These are phyloP conservation scores for Crotalus helleri DNA, from an alignment of 2,113 vertebrate genomes.

Conservation along the genomic window DNA sequence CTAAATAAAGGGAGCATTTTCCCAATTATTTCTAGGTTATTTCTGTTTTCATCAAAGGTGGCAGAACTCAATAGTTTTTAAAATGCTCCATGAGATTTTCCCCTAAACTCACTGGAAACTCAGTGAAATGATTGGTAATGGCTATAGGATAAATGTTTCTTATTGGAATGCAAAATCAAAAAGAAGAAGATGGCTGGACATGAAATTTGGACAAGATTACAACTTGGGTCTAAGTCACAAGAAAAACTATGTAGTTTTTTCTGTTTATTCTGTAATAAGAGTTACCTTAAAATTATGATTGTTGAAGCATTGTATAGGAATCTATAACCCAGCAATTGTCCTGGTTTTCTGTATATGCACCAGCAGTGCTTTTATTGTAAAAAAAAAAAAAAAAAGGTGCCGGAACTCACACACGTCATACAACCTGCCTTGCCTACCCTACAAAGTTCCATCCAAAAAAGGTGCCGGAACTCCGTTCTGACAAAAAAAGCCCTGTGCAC, in stretches of 20 bases:
- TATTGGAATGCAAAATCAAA: neutral
- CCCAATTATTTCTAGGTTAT: neutral
- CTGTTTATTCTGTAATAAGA: neutral
- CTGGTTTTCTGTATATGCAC: neutral
- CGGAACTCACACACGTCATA: no score
- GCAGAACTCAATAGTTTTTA: neutral
- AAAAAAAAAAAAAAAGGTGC: no score
- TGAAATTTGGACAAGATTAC: neutral
- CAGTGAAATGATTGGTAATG: neutral
- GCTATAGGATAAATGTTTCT: neutral
- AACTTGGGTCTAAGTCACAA: neutral
- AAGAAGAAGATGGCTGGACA: neutral
- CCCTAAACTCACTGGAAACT: neutral
- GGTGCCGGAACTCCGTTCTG: no score
- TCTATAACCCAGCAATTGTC: neutral
- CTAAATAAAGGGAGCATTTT: neutral
- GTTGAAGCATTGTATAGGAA: neutral
- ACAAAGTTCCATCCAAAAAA: no score
- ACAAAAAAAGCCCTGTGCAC: no score
- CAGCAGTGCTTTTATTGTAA: no score
- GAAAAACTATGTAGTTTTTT: neutral
- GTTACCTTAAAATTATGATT: neutral
- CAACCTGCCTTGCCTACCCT: no score
- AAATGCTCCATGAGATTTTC: neutral
- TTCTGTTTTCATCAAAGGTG: neutral